A percentile compares a stretch with the other conserved stretches of the same genome.
Evolutionary conservation across 1,140 invertebrate genomes (phyloP).

Genomic region (Aphaenogaster rudis): DNA sequence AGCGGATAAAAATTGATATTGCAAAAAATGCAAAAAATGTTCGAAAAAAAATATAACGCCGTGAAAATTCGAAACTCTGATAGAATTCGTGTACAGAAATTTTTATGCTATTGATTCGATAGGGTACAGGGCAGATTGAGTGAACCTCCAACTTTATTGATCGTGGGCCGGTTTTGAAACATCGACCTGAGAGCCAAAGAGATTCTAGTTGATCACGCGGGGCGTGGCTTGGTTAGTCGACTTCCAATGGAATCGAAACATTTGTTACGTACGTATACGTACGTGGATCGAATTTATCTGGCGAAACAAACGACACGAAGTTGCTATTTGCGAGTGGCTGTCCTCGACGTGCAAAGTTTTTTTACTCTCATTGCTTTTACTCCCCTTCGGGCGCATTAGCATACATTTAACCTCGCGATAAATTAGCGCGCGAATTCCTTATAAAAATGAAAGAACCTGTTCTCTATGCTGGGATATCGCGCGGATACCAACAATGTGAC

Average conservation of each 20-base stretch:
- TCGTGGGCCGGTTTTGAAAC: conserved; percentile 26
- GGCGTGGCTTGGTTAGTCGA: conserved; percentile 48
- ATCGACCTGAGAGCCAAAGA: conserved; percentile 6
- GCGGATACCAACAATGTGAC: neutral
- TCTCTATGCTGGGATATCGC: neutral
- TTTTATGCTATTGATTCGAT: conserved; percentile 1
- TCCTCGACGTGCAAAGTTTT: neutral
- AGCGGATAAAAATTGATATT: neutral
- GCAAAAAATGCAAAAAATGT: neutral
- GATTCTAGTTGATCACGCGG: conserved; percentile 25
- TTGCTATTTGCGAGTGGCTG: conserved; percentile 4
- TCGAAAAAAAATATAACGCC: neutral
- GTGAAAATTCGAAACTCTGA: neutral
- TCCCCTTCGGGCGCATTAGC: neutral
- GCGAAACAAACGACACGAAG: conserved; percentile 7
- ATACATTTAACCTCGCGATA: neutral
- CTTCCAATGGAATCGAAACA: conserved; percentile 38
- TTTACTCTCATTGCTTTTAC: neutral
- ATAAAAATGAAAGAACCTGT: conserved; percentile 26
- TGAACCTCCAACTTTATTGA: neutral
- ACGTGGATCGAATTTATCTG: conserved; percentile 39
- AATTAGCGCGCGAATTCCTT: neutral
- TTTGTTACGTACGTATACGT: conserved; percentile 27
- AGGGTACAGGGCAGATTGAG: neutral
- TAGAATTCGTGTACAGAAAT: neutral